These are phyloP conservation scores for Xylota segnis DNA, from an alignment of 2,888 invertebrate species.

Conservation along the genomic window DNA sequence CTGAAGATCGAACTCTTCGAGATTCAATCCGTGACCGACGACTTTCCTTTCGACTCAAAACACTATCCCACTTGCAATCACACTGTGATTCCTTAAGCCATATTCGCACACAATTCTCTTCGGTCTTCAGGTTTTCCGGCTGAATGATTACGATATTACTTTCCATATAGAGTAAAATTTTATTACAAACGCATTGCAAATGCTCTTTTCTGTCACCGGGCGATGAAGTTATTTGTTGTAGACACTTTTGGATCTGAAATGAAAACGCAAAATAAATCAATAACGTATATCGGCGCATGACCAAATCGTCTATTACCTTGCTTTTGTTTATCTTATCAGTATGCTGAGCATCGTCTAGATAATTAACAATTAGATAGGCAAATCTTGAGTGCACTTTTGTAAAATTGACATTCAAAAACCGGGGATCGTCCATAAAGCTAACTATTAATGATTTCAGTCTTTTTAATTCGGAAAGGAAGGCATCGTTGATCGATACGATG, in stretches of 20 bases:
- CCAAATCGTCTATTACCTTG: conserved; percentile 79
- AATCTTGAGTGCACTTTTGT: conserved; percentile 88
- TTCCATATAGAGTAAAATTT: conserved; percentile 82
- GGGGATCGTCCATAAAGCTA: conserved; percentile 89
- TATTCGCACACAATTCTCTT: conserved; percentile 86
- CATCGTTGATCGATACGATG: conserved; percentile 86
- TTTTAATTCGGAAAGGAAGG: conserved; percentile 88
- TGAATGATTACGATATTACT: conserved; percentile 44
- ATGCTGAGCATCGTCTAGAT: conserved; percentile 85
- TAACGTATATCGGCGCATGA: not conserved
- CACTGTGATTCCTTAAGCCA: conserved; percentile 87
- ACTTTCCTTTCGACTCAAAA: conserved; percentile 82
- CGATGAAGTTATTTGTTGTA: conserved; percentile 78
- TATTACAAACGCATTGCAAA: conserved; percentile 84
- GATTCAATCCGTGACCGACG: conserved; percentile 85
- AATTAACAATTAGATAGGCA: conserved; percentile 87
- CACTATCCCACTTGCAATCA: conserved; percentile 87
- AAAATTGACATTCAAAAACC: conserved; percentile 88
- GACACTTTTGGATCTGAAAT: conserved; percentile 79
- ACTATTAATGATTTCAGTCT: conserved; percentile 89
- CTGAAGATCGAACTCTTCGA: conserved; percentile 78
- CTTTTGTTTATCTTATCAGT: conserved; percentile 58
- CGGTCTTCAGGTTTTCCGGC: conserved; percentile 86
- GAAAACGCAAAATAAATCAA: conserved; percentile 8
- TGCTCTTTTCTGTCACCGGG: conserved; percentile 84